These are phyloP conservation scores for Patella pellucida DNA, from an alignment of 2,888 invertebrate species.

Conservation along the genomic window DNA sequence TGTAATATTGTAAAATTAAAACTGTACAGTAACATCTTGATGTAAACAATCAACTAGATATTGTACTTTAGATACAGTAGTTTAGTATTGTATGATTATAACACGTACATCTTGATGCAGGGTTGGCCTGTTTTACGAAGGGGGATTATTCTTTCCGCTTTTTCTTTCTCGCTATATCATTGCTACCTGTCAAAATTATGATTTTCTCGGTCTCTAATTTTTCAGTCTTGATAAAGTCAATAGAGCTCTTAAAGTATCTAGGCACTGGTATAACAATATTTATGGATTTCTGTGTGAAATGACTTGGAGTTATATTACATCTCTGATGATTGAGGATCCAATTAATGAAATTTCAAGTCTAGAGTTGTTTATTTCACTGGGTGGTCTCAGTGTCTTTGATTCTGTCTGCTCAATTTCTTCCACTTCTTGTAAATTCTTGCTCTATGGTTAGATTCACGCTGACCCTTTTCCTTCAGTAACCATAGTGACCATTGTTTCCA, in stretches of 20 bases:
- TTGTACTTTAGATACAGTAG: too few species aligned
- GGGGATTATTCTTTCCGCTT: too few species aligned
- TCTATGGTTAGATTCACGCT: neutral
- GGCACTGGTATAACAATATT: neutral
- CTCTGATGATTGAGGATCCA: neutral
- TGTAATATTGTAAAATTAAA: too few species aligned
- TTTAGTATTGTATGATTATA: too few species aligned
- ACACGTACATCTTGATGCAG: too few species aligned
- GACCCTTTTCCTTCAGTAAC: neutral
- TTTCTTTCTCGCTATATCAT: neutral
- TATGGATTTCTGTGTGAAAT: neutral
- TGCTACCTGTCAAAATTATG: neutral
- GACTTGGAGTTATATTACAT: neutral
- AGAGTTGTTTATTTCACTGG: neutral
- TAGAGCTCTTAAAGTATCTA: neutral
- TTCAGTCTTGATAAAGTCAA: neutral
- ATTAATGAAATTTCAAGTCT: neutral
- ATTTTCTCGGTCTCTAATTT: neutral
- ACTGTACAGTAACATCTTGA: too few species aligned
- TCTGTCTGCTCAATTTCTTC: too few species aligned
- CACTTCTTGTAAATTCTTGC: too few species aligned
- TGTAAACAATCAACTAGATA: too few species aligned
- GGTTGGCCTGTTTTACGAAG: too few species aligned
- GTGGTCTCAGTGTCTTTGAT: too few species aligned
- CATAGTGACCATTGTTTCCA: neutral